Base-by-base conservation (phyloP, 2,888 invertebrate species). In the Cosmorhoe ocellata region DNA sequence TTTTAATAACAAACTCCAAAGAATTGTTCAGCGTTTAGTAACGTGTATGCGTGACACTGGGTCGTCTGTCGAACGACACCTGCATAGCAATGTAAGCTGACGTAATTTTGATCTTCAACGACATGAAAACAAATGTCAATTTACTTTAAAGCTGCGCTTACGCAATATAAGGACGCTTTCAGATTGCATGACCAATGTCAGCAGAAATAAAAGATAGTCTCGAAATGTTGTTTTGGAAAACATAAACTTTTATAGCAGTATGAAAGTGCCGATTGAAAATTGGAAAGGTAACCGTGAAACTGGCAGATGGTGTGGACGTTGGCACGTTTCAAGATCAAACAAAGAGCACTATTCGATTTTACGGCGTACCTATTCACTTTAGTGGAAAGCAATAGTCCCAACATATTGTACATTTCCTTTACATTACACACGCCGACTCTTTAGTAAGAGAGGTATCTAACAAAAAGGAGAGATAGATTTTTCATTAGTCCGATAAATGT, bases 1-100 rank as follows among this genome's bases (percentile, higher is more conserved):
- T 89, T 89, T 88, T 89, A 89, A 87, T 89, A 89, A 88, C 82
- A 86, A 84, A 76, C 79, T 81, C 82, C 71, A 80, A 79, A 81
- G 85, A 83, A 86, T 84, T 83, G 81, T 82, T 81, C 76, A 78
- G 81, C 80, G 79, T 76, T 79, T 75, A 74, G 74, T 80, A 81
- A 83, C 59, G 69, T 69, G 67, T 75, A 72, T 74, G 76, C 75
- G 79, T 80, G 78, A 81, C 83, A 81, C 84, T 76, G 79, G 67
- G 68, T 62, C 61, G 66, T 61, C 63, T 56, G 73, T 61, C 66
- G 71, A 67, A 69, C 64, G 63, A 69, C 82, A 81, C 77, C 81
- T 79, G 79, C 79, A 67, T 67, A 53, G 14, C 47, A 33, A 48
- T 45, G 38, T 40, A 34, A 9, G 31, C 34, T 37, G 57, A 63